phyloP scores from a whole-genome alignment of 2,113 vertebrate genomes.

The Carassius carassius region DNA sequence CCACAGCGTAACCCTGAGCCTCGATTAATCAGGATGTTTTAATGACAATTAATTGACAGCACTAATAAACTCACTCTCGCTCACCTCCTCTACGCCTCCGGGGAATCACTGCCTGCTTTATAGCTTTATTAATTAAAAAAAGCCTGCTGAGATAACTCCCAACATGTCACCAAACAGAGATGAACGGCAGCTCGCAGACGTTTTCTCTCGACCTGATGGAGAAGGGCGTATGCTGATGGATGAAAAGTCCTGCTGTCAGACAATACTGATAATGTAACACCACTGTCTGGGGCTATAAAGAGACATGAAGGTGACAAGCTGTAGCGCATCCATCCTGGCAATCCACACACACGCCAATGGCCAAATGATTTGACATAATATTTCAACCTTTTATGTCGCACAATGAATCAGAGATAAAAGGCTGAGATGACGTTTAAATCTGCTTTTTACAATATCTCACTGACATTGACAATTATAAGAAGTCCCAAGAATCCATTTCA shows the following conservation, averaged over 20 bases:
- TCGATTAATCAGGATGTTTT: conserved; percentile 72
- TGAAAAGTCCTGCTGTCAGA: conserved; percentile 67
- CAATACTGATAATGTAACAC: conserved; percentile 46
- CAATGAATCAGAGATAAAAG: conserved; percentile 66
- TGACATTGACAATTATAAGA: conserved; percentile 56
- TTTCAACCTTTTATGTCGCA: conserved; percentile 56
- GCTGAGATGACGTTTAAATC: conserved; percentile 63
- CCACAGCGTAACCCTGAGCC: conserved; percentile 64
- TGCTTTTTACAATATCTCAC: conserved; percentile 63
- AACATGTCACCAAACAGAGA: conserved; percentile 62
- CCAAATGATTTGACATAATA: conserved; percentile 64
- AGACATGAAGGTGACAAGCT: conserved; percentile 44
- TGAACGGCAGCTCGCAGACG: conserved; percentile 46
- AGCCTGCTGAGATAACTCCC: conserved; percentile 49
- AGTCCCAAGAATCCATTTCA: conserved; percentile 53
- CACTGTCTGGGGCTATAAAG: conserved; percentile 50
- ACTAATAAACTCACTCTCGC: conserved; percentile 69
- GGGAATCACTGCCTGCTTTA: conserved; percentile 66
- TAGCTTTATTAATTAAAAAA: conserved; percentile 73
- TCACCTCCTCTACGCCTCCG: conserved; percentile 26
- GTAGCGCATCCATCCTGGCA: conserved; percentile 26
- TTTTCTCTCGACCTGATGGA: conserved; percentile 50
- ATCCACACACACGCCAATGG: conserved; percentile 41
- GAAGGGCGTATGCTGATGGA: conserved; percentile 66
- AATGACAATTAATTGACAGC: conserved; percentile 72